Evolutionary conservation across 2,888 invertebrate species (phyloP).

Genomic region (Ophraella communa): DNA sequence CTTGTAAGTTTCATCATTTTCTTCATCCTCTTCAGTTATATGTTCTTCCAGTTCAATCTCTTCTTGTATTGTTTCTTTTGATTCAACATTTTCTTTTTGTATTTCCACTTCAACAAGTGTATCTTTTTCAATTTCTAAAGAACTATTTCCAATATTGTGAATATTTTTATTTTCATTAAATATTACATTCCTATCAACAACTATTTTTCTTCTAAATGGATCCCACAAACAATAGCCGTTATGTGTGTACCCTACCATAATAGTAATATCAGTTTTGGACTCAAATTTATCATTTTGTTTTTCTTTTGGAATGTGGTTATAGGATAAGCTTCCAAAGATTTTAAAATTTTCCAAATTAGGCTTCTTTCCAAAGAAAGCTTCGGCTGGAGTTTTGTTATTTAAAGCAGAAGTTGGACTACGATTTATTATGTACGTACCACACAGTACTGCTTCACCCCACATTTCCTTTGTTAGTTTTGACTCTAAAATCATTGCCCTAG

Average conservation of each 20-base stretch:
- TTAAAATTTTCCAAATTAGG: not conserved
- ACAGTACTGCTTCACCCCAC: conserved; percentile 4
- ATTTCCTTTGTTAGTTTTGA: not conserved
- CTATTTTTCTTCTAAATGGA: not conserved
- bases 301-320: conserved; percentile 7
- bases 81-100: not conserved
- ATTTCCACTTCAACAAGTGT: not conserved
- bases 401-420: not conserved
- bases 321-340: conserved; percentile 9
- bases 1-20: not conserved
- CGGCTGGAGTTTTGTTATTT: not conserved
- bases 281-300: conserved; percentile 13
- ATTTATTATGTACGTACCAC: conserved; percentile 8
- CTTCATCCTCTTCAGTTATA: not conserved
- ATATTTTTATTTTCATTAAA: not conserved
- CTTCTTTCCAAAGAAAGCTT: no score
- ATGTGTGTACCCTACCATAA: not conserved
- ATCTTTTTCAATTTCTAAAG: not conserved
- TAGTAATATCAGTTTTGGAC: not conserved
- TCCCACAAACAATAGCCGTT: no score
- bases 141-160: not conserved
- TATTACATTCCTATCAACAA: not conserved
- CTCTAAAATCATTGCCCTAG: conserved; percentile 1
- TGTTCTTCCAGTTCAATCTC: not conserved
- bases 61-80: not conserved